phyloP scores from a whole-genome alignment of 2,797 vertebrate genomes.

The Merluccius polli region DNA sequence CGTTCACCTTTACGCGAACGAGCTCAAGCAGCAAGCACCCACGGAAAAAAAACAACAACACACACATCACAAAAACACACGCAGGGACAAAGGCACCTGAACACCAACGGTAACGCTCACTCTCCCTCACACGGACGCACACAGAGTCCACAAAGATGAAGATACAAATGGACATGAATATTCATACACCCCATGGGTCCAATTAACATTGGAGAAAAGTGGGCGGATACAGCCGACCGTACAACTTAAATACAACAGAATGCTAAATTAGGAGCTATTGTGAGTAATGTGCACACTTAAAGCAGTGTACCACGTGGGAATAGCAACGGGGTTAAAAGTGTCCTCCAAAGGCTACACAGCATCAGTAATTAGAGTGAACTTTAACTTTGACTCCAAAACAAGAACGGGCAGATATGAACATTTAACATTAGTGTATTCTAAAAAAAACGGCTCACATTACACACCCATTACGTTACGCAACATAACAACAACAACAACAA shows the following conservation, averaged over 20 bases:
- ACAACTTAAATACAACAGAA: slow-evolving; percentile 24
- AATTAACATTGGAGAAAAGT: slow-evolving; percentile 19
- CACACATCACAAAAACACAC: slow-evolving; percentile 5
- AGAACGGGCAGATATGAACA: not conserved
- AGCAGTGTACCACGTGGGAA: not conserved
- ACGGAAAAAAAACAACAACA: not conserved
- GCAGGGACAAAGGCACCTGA: slow-evolving; percentile 6
- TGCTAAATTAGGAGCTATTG: slow-evolving; percentile 6
- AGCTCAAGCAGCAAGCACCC: slow-evolving; percentile 10
- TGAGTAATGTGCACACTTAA: not conserved
- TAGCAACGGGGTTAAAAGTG: not conserved
- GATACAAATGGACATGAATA: not conserved
- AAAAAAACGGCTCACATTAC: not conserved
- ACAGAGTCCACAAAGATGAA: slow-evolving; percentile 10
- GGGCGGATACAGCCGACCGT: slow-evolving; percentile 4
- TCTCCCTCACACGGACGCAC: not conserved
- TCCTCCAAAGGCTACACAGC: not conserved
- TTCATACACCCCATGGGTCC: slow-evolving; percentile 16
- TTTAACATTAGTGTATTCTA: not conserved
- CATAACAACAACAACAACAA: not conserved
- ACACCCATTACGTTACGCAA: not conserved
- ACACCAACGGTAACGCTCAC: not conserved
- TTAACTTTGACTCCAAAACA: not conserved
- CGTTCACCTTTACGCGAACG: slow-evolving; percentile 23
- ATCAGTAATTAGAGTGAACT: not conserved